Evolutionary conservation across 1,140 invertebrate species (phyloP).

Genomic region (Metopolophium dirhodum): DNA sequence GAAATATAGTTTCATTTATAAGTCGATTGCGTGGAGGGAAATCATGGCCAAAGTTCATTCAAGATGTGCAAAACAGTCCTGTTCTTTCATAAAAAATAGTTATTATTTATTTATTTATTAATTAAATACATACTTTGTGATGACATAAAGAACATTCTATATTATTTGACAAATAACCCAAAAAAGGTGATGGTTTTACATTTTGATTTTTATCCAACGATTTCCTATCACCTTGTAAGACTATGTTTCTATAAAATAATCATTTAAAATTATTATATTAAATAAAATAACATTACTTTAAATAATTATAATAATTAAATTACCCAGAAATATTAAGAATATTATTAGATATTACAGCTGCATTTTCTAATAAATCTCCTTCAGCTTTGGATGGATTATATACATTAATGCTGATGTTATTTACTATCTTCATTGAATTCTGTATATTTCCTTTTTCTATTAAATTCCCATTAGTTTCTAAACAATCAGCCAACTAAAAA

Average conservation of each 20-base stretch:
- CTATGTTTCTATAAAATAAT: slow-evolving; percentile 16
- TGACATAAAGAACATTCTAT: slow-evolving; percentile 57
- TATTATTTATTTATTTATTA: background rate
- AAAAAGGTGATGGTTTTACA: slow-evolving; percentile 51
- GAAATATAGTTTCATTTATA: no score
- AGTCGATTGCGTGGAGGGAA: no score
- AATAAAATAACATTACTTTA: background rate
- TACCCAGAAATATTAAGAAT: slow-evolving; percentile 27
- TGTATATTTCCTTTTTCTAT: slow-evolving; percentile 2
- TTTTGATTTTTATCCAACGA: slow-evolving; percentile 55
- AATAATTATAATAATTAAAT: background rate
- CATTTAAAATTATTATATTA: background rate
- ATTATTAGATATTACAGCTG: background rate
- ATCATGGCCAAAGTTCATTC: no score
- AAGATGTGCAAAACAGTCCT: no score
- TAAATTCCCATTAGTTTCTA: slow-evolving; percentile 26
- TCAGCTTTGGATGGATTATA: slow-evolving; percentile 3
- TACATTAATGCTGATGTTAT: background rate
- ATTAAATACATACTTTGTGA: slow-evolving; percentile 47
- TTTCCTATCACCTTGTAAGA: background rate
- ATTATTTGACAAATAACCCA: slow-evolving; percentile 57
- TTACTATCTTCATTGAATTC: slow-evolving; percentile 32
- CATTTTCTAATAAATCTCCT: background rate
- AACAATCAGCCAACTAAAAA: slow-evolving; percentile 54
- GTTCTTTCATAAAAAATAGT: no score